Percentiles rank a stretch among this genome's conserved stretches.
These are phyloP conservation scores for Pseudochirops corinnae DNA, from an alignment of 2,797 vertebrate species.

Conservation along the genomic window DNA sequence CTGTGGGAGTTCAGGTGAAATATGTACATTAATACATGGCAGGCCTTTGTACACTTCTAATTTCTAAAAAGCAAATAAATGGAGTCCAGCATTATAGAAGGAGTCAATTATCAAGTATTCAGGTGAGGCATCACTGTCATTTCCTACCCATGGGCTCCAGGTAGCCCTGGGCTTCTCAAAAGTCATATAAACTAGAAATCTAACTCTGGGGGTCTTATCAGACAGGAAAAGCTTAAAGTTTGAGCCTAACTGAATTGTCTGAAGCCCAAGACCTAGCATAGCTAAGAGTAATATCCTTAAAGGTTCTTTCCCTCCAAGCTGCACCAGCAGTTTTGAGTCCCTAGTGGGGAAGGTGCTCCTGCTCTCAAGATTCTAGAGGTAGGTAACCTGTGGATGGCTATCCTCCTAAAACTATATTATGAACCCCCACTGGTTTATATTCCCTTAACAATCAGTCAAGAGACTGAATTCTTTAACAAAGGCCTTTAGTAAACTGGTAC, in stretches of 20 bases:
- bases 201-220: neutral
- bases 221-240: neutral
- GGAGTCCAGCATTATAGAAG: constrained; percentile 9
- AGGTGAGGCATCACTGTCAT: neutral
- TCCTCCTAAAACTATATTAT: neutral
- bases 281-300: neutral
- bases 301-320: neutral
- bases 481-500: neutral
- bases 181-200: neutral
- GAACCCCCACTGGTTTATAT: neutral
- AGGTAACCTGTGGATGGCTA: neutral
- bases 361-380: neutral
- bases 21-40: neutral
- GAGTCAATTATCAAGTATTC: neutral
- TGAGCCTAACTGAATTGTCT: neutral
- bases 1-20: neutral
- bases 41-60: neutral
- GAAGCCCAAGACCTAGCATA: neutral
- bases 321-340: neutral
- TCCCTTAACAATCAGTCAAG: neutral
- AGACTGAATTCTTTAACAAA: neutral
- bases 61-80: constrained; percentile 31
- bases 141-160: neutral
- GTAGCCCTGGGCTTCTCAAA: neutral
- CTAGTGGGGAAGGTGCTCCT: neutral